Evolutionary conservation across 1,140 invertebrate species (phyloP).

Genomic region (Achatina immaculata): DNA sequence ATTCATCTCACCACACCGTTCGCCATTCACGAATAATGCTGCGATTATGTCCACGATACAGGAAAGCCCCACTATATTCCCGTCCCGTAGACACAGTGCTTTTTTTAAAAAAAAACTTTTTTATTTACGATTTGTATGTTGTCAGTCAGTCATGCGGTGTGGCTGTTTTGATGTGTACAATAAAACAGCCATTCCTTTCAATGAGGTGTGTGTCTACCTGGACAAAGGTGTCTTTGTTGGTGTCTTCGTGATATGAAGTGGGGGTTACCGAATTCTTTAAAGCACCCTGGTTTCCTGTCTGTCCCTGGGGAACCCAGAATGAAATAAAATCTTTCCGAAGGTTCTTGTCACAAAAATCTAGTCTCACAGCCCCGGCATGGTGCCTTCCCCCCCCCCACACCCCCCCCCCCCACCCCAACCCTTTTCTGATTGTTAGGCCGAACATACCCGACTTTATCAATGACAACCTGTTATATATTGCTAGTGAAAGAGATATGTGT

Average conservation of each 20-base stretch:
- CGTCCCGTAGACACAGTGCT: neutral
- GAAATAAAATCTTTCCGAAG: too few relatives aligned
- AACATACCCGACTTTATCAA: too few relatives aligned
- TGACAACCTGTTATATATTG: too few relatives aligned
- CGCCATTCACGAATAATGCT: neutral
- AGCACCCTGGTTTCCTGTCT: neutral
- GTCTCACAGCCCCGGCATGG: too few relatives aligned
- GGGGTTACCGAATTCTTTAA: neutral
- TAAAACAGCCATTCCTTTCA: neutral
- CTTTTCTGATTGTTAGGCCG: too few relatives aligned
- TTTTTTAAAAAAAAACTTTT: too few relatives aligned
- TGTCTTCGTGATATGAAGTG: slow-evolving; percentile 6
- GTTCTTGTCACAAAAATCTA: too few relatives aligned
- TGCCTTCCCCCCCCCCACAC: too few relatives aligned
- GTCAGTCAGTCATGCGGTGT: slow-evolving; percentile 2
- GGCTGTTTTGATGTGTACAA: neutral
- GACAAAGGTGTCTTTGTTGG: neutral
- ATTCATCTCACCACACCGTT: neutral
- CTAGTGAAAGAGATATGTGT: too few relatives aligned
- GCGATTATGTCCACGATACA: neutral
- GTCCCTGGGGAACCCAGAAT: neutral
- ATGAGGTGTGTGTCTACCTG: neutral
- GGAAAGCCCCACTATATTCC: neutral
- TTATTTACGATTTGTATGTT: neutral
- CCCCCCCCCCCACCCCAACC: too few relatives aligned